Base-by-base conservation (phyloP, 2,888 invertebrate genomes). In the Unio delphinus region DNA sequence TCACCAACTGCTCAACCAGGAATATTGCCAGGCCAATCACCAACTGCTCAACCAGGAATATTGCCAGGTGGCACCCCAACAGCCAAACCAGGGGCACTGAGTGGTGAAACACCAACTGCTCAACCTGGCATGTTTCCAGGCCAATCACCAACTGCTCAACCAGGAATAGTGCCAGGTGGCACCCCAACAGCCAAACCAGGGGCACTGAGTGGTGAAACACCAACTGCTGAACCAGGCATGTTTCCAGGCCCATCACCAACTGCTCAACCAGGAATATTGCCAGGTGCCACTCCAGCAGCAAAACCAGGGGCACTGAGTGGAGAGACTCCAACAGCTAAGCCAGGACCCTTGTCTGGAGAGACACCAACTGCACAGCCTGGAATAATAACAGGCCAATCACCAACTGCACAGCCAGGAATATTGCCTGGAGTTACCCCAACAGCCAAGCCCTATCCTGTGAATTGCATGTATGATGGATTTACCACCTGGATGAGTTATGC, bases 401-500 rank as follows among this genome's bases (percentile, higher is more conserved):
- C 64, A 62, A 66, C 70, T 34, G 59, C 30, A 15, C 18, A n/a
- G n/a, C 69, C 65, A 45, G 45, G 45, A 45, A 45, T 8, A 45
- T 45, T 45, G 45, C 45, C 45, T 45, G 65, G 58, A 59, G 57
- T 55, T 15, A 62, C 61, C 18, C 61, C 70, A 61, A 65, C 69
- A 60, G 65, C 67, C 15, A 17, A 67, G 59, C 70, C 78, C 55
- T 20, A 28, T 17, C 28, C 65, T 57, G 30, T 74, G 0, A 84
- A 91, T 56, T 95, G 96, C 83, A 55, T 79, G 4, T 90, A 91
- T 61, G 89, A 92, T 4, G 96, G 96, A 0, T 96, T 96, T 95
- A 94, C 94, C 0, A 89, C 91, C n/a, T 96, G 96, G 96, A 91
- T 95, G 77, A 95, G 94, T 89, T 91, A 80, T 6, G 77, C 77